phyloP scores from a whole-genome alignment of 2,113 vertebrate genomes.

The Cinclus mexicanus region DNA sequence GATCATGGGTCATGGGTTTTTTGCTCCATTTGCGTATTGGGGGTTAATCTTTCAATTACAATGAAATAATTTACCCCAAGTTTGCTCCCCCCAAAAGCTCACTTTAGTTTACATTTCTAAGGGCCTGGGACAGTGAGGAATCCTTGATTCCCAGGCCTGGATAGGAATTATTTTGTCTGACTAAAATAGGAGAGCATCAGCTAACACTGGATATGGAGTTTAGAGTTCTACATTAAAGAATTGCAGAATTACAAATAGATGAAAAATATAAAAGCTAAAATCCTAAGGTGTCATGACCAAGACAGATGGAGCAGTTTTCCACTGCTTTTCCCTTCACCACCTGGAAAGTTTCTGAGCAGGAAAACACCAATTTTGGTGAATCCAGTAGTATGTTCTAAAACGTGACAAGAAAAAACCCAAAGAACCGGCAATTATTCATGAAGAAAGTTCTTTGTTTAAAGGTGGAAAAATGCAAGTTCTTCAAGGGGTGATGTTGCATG shows the following conservation, averaged over 20 bases:
- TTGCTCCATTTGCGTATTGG: neutral
- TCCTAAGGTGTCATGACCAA: neutral
- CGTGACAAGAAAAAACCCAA: neutral
- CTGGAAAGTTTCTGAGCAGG: neutral
- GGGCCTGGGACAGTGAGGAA: neutral
- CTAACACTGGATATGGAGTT: fast-evolving
- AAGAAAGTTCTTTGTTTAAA: neutral
- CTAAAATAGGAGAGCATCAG: neutral
- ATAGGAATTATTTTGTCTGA: neutral
- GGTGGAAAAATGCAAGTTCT: neutral
- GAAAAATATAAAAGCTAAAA: neutral
- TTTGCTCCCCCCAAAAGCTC: neutral
- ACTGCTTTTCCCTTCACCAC: fast-evolving
- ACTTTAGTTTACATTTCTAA: fast-evolving
- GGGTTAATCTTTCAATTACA: neutral
- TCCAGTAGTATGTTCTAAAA: neutral
- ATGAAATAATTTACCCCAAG: neutral
- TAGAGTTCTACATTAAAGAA: neutral
- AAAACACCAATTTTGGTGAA: neutral
- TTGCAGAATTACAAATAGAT: neutral
- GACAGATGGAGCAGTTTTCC: neutral
- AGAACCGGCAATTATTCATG: neutral
- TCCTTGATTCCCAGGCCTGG: neutral
- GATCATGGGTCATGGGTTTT: fast-evolving
- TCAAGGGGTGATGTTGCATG: neutral